phyloP scores from a whole-genome alignment of 2,888 invertebrate genomes.

The Drosophila conformis region DNA sequence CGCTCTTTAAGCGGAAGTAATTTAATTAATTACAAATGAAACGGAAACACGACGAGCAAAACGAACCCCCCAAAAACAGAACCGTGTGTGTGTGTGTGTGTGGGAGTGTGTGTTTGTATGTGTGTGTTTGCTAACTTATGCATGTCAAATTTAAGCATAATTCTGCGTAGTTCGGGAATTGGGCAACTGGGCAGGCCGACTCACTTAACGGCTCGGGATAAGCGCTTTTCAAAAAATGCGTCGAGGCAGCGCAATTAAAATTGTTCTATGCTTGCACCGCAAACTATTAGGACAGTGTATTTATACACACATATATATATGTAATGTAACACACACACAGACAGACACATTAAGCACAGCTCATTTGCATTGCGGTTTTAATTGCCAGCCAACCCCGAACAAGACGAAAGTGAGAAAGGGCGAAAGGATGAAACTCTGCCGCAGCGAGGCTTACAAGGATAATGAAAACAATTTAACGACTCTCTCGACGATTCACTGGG shows the following conservation, averaged over 20 bases:
- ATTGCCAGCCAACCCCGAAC: slow-evolving; percentile 59
- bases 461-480: slow-evolving; percentile 81
- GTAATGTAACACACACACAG: slow-evolving; percentile 5
- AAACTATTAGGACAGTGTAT: slow-evolving; percentile 57
- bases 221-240: slow-evolving; percentile 55
- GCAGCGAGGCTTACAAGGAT: slow-evolving; percentile 70
- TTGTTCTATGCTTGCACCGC: slow-evolving; percentile 52
- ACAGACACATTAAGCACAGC: slow-evolving; percentile 70
- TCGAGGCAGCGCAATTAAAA: slow-evolving; percentile 66
- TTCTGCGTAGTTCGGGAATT: slow-evolving; percentile 16
- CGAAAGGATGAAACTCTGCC: slow-evolving; percentile 26
- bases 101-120: background rate
- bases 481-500: slow-evolving; percentile 70
- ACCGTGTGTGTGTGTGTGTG: background rate
- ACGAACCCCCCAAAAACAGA: slow-evolving; percentile 24
- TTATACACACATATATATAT: slow-evolving; percentile 10
- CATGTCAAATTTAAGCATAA: slow-evolving; percentile 51
- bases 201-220: slow-evolving; percentile 39
- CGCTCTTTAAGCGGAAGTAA: slow-evolving; percentile 81
- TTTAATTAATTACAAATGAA: slow-evolving; percentile 82
- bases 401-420: slow-evolving; percentile 10
- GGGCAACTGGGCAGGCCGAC: slow-evolving; percentile 1
- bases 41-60: slow-evolving; percentile 70
- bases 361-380: slow-evolving; percentile 80
- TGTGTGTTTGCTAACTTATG: slow-evolving; percentile 16